phyloP scores from a whole-genome alignment of 2,797 vertebrate species.

The Gallinago stenura region DNA sequence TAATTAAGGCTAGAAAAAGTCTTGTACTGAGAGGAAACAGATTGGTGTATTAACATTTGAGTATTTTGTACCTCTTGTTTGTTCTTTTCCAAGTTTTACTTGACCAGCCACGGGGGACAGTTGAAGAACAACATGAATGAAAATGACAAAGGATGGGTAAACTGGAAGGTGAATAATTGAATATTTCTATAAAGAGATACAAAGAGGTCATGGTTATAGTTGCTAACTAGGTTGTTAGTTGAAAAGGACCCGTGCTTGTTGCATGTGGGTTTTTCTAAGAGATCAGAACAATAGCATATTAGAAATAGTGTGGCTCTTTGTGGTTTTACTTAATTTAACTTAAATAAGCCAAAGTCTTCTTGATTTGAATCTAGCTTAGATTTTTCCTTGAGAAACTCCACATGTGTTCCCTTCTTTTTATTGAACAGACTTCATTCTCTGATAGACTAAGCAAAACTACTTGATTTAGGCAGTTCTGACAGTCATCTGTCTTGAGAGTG shows the following conservation, averaged over 20 bases:
- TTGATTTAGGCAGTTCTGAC: background rate
- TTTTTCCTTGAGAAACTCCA: background rate
- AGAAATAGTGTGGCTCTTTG: background rate
- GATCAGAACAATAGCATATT: background rate
- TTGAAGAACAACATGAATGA: slow-evolving; percentile 95
- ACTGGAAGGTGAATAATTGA: slow-evolving; percentile 92
- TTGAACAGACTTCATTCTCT: background rate
- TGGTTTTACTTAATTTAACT: background rate
- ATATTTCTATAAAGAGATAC: background rate
- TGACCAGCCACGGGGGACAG: slow-evolving; percentile 94
- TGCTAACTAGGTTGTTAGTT: background rate
- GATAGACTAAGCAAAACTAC: background rate
- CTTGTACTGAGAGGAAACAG: background rate
- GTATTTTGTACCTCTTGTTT: background rate
- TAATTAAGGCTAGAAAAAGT: background rate
- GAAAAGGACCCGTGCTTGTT: background rate
- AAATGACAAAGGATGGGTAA: slow-evolving; percentile 96
- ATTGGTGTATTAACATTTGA: background rate
- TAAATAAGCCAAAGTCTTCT: background rate
- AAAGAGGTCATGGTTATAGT: background rate
- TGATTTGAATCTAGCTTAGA: background rate
- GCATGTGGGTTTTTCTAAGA: background rate
- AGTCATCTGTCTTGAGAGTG: background rate
- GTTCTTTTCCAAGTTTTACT: slow-evolving; percentile 85
- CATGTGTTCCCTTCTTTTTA: background rate